A percentile compares a stretch with the other conserved stretches of the same genome.
Conservation (phyloP, 2,888 invertebrate genomes). For the Trichogramma evanescens region DNA sequence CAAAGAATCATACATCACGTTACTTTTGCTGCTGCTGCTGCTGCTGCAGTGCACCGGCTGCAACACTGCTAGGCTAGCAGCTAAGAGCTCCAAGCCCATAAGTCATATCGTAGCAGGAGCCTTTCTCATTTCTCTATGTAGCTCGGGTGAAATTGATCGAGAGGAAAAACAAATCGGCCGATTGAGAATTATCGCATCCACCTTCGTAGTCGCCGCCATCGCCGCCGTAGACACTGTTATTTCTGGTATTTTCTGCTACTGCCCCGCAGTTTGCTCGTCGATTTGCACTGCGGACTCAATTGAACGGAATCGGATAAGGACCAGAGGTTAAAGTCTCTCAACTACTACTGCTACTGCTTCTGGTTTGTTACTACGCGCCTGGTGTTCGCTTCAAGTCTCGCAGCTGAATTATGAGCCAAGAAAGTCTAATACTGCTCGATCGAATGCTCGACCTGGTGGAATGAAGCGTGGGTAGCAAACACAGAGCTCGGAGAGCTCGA, state of each 20-base stretch:
- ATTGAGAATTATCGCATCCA: conserved; percentile 15
- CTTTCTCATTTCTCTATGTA: neutral
- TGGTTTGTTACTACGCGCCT: no score
- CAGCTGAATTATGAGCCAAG: conserved; percentile 9
- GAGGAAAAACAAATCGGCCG: conserved; percentile 9
- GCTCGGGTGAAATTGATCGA: conserved; percentile 13
- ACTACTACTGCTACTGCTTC: neutral
- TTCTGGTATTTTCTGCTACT: neutral
- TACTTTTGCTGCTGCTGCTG: conserved; percentile 15
- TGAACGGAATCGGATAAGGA: conserved; percentile 15
- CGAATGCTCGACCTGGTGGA: conserved; percentile 18
- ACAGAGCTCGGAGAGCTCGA: no score
- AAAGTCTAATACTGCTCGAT: conserved; percentile 17
- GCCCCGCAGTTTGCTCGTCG: neutral
- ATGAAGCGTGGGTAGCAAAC: neutral
- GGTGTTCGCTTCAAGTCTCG: no score
- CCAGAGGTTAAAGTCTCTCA: neutral
- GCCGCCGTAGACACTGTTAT: neutral
- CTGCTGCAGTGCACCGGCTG: conserved; percentile 34
- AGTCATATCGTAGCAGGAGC: conserved; percentile 40
- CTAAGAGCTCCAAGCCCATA: conserved; percentile 38
- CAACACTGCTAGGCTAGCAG: conserved; percentile 25
- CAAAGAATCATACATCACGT: conserved; percentile 38
- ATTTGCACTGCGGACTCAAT: conserved; percentile 10
- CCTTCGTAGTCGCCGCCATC: neutral